Evolutionary conservation across 2,113 vertebrate genomes (phyloP).

Genomic region (Ibidorhyncha struthersii): DNA sequence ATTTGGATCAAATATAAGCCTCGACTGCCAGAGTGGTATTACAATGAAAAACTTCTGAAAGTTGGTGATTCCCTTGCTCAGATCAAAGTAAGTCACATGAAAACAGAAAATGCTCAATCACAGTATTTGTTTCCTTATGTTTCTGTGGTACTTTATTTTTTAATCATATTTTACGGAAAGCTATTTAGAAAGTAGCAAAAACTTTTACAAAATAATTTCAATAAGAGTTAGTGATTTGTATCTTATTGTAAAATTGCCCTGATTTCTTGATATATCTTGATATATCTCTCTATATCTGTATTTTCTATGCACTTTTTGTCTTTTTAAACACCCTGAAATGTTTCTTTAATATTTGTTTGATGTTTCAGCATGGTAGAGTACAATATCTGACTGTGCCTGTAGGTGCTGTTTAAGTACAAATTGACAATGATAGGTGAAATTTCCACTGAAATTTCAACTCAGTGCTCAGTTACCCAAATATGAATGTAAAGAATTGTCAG

Average conservation of each 20-base stretch:
- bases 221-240: neutral
- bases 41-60: constrained; percentile 84
- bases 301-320: neutral
- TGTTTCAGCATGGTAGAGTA: neutral
- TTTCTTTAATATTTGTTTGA: neutral
- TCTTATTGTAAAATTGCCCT: neutral
- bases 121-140: neutral
- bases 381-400: neutral
- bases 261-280: neutral
- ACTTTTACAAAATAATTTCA: neutral
- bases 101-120: neutral
- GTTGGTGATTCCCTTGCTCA: constrained; percentile 86
- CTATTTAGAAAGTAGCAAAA: neutral
- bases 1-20: constrained; percentile 89
- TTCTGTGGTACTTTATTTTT: neutral
- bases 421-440: neutral
- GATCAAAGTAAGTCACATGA: constrained; percentile 80
- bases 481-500: neutral
- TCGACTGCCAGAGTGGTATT: constrained; percentile 83
- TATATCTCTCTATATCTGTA: neutral
- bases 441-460: neutral
- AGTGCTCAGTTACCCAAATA: neutral
- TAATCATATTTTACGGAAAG: constrained; percentile 12
- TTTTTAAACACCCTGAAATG: neutral
- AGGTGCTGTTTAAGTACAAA: neutral